Evolutionary conservation across 2,888 invertebrate genomes (phyloP), one percentile per base, ranked within the genome.

Genomic region (Fragum sueziense): DNA sequence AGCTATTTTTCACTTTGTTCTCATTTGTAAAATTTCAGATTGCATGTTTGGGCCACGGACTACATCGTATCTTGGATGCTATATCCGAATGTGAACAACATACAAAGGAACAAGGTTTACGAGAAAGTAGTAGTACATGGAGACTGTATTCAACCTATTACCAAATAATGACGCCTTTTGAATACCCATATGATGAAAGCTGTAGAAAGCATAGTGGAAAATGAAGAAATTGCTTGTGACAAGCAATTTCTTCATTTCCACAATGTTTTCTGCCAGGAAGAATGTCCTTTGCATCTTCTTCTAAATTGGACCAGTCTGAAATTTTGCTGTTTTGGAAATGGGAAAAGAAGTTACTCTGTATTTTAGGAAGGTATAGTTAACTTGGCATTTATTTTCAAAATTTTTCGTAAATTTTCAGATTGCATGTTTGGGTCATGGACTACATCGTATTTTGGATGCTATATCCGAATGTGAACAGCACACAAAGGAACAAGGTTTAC

Each of bases 391-490:
- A n/a, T n/a, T n/a, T n/a, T n/a, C n/a, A n/a, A n/a, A n/a, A n/a
- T 54, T 6, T 6, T 22, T 25, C 25, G 2, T 54, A 25, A 25
- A 54, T 33, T 31, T 61, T 61, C 79, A 91, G 91, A 90, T 91
- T 69, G 90, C 91, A 0, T 91, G 90, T 72, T 84, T 91, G 0
- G 91, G 91, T 27, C 88, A 90, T 84, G 88, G 90, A 9, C 72
- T 86, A 11, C 90, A 90, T 61, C 79, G 91, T 20, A 85, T 91
- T 7, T 86, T 90, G 88, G 90, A 91, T 70, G 90, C 91, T 29
- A 86, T 91, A 11, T 86, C 88, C 0, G 91, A 91, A 83, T 90
- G 90, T 78, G 91, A 91, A 79, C 88, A 89, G 54, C 85, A 88
- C 75, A 87, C 90, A 33, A 88, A 87, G 41, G 85, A 86, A 54